Conservation (phyloP, 1,140 invertebrate species). For the Bombus superbus region DNA sequence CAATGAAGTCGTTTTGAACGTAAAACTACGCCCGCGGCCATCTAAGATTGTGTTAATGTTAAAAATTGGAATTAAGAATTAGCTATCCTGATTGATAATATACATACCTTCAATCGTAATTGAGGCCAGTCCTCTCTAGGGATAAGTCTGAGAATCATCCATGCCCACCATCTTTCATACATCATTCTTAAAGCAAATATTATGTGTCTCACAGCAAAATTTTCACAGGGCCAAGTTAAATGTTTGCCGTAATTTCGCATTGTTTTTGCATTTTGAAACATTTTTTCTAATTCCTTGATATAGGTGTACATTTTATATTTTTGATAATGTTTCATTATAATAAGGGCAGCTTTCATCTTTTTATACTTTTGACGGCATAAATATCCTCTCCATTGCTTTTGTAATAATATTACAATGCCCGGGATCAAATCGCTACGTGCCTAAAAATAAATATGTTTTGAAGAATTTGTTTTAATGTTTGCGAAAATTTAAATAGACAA, state of each 20-base stretch:
- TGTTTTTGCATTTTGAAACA: slow-evolving; percentile 85
- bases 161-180: slow-evolving; percentile 92
- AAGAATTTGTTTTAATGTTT: neutral
- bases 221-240: slow-evolving; percentile 91
- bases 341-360: slow-evolving; percentile 92
- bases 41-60: slow-evolving; percentile 80
- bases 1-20: slow-evolving; percentile 89
- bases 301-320: slow-evolving; percentile 93
- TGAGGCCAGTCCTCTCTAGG: slow-evolving; percentile 94
- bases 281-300: slow-evolving; percentile 86
- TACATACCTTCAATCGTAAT: slow-evolving; percentile 87
- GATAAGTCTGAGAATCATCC: slow-evolving; percentile 92
- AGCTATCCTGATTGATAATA: neutral
- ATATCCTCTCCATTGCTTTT: slow-evolving; percentile 96
- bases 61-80: neutral
- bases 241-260: slow-evolving; percentile 90
- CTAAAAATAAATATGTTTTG: slow-evolving; percentile 67
- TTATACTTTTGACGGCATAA: slow-evolving; percentile 91
- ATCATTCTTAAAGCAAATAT: slow-evolving; percentile 86
- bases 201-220: slow-evolving; percentile 85
- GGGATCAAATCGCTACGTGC: slow-evolving; percentile 92
- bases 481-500: neutral
- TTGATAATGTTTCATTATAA: slow-evolving; percentile 93
- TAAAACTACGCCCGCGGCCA: slow-evolving; percentile 91
- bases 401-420: slow-evolving; percentile 94